Percentiles rank a stretch among this genome's conserved stretches.
phyloP scores from a whole-genome alignment of 2,797 vertebrate genomes.

The Bovichtus diacanthus region DNA sequence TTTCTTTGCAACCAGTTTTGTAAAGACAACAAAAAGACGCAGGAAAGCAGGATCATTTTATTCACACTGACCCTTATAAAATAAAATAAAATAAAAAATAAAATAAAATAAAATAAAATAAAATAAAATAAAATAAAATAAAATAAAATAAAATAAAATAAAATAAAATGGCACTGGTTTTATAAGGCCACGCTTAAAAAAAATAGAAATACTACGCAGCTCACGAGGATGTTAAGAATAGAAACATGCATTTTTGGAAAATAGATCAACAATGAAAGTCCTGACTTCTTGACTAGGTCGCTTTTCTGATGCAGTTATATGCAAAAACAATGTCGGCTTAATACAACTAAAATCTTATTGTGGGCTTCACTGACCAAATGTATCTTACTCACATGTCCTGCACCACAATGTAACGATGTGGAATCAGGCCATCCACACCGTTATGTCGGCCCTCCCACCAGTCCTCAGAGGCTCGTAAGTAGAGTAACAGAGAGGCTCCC shows the following conservation, averaged over 20 bases:
- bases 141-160: no score
- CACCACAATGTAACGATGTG: conserved; percentile 99
- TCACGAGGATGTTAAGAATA: background rate
- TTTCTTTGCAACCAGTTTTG: background rate
- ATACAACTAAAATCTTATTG: background rate
- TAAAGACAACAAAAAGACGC: background rate
- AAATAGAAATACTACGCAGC: background rate
- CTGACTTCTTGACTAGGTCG: background rate
- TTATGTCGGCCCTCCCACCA: conserved; percentile 99
- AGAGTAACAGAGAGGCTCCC: conserved; percentile 95
- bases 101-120: no score
- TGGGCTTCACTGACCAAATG: background rate
- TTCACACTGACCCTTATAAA: background rate
- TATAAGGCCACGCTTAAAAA: background rate
- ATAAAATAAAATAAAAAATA: no score
- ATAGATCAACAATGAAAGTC: background rate
- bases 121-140: no score
- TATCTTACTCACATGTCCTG: conserved; percentile 95
- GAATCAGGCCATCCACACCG: conserved; percentile 97
- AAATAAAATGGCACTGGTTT: conserved; percentile 10
- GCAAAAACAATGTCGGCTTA: background rate
- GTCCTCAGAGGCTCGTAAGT: conserved; percentile 95
- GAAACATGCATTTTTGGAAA: conserved; percentile 26
- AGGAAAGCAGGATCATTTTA: background rate
- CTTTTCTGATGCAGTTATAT: background rate